Evolutionary conservation across 1,140 invertebrate species (phyloP).

Genomic region (Homalodisca vitripennis): DNA sequence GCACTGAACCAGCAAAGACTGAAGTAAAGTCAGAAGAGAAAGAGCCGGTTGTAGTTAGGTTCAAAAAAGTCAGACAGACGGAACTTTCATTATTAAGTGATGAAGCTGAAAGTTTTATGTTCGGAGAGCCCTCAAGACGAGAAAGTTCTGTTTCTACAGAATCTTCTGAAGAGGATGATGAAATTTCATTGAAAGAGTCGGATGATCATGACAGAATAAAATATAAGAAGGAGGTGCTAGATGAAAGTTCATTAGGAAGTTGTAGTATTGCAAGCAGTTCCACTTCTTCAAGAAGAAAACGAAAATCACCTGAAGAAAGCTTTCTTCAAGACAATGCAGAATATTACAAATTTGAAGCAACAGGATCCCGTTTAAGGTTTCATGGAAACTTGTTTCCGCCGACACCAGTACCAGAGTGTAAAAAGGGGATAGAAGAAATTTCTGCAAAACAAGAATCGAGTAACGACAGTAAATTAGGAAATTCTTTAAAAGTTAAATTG

Average conservation of each 20-base stretch:
- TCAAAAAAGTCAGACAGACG: constrained; percentile 58
- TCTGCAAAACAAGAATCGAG: neutral
- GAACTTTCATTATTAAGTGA: constrained; percentile 72
- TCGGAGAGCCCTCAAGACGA: constrained; percentile 59
- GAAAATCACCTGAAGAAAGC: constrained; percentile 56
- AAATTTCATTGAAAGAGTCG: constrained; percentile 3
- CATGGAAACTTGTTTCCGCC: constrained; percentile 41
- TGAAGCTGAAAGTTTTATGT: constrained; percentile 82
- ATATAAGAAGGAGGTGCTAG: constrained; percentile 17
- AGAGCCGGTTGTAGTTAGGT: constrained; percentile 64
- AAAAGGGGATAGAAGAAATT: constrained; percentile 8
- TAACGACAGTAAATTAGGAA: neutral
- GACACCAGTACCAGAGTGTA: too few species aligned
- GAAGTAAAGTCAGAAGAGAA: constrained; percentile 38
- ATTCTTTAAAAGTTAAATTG: constrained; percentile 25
- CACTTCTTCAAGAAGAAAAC: constrained; percentile 20
- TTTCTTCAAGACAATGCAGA: constrained; percentile 60
- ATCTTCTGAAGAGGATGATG: constrained; percentile 38
- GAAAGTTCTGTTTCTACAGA: constrained; percentile 52
- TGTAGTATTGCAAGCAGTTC: constrained; percentile 24
- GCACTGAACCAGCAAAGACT: constrained; percentile 31
- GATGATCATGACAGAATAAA: constrained; percentile 23
- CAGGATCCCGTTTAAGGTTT: constrained; percentile 55
- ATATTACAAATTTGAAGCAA: constrained; percentile 62
- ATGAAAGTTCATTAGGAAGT: constrained; percentile 24